These are phyloP conservation scores for Chaitophorus viminalis DNA, from an alignment of 2,888 invertebrate genomes.

Conservation along the genomic window DNA sequence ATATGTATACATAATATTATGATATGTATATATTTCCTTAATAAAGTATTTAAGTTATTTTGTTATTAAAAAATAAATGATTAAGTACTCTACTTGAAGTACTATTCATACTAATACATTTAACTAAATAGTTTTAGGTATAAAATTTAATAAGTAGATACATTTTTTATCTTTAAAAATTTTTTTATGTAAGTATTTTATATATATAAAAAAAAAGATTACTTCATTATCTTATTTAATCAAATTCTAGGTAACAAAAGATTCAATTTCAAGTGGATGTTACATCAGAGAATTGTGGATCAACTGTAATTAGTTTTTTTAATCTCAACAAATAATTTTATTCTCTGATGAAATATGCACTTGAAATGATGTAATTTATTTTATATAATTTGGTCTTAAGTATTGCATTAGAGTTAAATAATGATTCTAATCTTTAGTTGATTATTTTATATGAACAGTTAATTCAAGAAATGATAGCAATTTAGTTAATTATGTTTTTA, in stretches of 20 bases:
- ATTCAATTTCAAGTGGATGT: neutral
- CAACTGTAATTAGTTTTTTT: neutral
- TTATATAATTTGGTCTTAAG: neutral
- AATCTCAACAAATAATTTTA: slow-evolving; percentile 21
- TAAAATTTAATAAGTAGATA: neutral
- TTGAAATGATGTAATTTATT: slow-evolving; percentile 17
- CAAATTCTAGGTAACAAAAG: neutral
- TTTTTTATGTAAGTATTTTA: too few relatives aligned
- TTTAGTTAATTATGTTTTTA: neutral
- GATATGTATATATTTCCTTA: neutral
- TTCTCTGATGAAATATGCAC: slow-evolving; percentile 32
- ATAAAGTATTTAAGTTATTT: neutral
- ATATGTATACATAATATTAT: too few relatives aligned
- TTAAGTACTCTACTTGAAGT: neutral
- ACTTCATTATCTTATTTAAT: neutral
- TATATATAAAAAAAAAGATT: neutral
- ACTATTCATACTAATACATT: neutral
- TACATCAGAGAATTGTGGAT: neutral
- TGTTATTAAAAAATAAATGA: neutral
- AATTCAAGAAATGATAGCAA: neutral
- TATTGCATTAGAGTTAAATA: neutral
- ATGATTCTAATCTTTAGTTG: slow-evolving; percentile 1
- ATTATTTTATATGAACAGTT: neutral
- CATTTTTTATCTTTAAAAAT: neutral
- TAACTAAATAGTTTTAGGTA: neutral